Percentiles rank a stretch among this genome's conserved stretches.
phyloP scores from a whole-genome alignment of 2,797 vertebrate species.

The Fistularia tabacaria region DNA sequence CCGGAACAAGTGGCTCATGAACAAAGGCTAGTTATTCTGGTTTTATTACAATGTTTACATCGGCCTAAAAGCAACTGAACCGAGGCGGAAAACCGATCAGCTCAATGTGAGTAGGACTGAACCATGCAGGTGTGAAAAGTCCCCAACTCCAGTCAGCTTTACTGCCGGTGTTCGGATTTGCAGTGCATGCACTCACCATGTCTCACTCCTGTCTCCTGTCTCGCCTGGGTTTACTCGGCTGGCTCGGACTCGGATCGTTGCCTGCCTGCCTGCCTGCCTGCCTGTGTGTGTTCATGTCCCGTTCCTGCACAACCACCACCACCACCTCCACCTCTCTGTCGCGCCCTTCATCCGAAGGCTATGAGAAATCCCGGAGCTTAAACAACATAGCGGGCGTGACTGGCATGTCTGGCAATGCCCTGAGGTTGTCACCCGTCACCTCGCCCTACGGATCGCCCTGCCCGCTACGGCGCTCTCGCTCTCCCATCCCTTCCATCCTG shows the following conservation, averaged over 20 bases:
- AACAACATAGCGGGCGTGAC: conserved; percentile 94
- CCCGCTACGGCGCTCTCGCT: conserved; percentile 88
- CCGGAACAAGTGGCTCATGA: no score
- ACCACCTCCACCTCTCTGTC: conserved; percentile 67
- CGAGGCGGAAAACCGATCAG: no score
- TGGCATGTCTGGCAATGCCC: conserved; percentile 86
- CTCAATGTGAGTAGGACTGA: no score
- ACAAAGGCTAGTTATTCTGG: no score
- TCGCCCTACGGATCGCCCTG: conserved; percentile 93
- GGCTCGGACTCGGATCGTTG: conserved; percentile 81
- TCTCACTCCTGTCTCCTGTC: conserved; percentile 79
- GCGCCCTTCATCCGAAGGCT: conserved; percentile 85
- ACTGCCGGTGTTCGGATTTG: conserved; percentile 19
- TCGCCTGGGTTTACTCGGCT: conserved; percentile 79
- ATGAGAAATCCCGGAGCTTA: conserved; percentile 95
- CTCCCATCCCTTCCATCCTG: conserved; percentile 92
- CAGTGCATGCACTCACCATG: conserved; percentile 59
- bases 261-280: conserved; percentile 55
- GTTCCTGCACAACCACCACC: conserved; percentile 53
- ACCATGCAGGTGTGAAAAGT: no score
- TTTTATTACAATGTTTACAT: no score
- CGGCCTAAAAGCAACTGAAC: no score
- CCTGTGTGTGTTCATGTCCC: conserved; percentile 69
- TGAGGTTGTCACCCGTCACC: conserved; percentile 90
- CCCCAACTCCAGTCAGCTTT: neutral